These are phyloP conservation scores for Halictus rubicundus DNA, from an alignment of 1,140 invertebrate genomes.

Conservation along the genomic window DNA sequence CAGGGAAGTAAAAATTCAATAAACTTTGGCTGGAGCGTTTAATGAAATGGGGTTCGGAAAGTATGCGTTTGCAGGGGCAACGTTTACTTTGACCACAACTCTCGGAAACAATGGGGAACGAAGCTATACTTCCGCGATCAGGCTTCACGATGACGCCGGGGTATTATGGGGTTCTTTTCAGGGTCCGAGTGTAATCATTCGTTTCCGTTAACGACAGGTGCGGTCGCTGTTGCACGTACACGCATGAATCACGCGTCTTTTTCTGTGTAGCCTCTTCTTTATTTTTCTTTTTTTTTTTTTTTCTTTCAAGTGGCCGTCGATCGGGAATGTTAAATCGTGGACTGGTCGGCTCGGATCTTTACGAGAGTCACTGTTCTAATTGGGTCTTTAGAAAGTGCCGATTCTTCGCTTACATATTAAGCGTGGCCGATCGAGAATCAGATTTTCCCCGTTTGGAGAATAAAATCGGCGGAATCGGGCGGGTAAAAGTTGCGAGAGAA, in stretches of 20 bases:
- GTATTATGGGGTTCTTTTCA: constrained; percentile 34
- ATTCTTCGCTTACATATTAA: neutral
- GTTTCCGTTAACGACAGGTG: constrained; percentile 61
- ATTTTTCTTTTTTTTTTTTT: neutral
- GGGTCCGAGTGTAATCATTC: constrained; percentile 46
- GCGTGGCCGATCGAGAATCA: neutral
- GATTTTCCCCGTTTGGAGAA: neutral
- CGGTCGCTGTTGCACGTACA: constrained; percentile 19
- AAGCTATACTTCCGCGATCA: neutral
- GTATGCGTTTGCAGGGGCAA: too few species aligned
- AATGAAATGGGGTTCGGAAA: too few species aligned
- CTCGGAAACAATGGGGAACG: neutral
- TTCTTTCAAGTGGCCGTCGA: constrained; percentile 5
- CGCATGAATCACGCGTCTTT: constrained; percentile 41
- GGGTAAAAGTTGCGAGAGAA: too few species aligned
- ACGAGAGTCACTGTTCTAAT: neutral
- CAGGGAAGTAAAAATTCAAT: too few species aligned
- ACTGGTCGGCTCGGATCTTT: too few species aligned
- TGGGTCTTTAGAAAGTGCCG: neutral
- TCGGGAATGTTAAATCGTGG: constrained; percentile 12
- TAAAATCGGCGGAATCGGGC: neutral
- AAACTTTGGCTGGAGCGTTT: too few species aligned
- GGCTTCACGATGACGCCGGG: neutral
- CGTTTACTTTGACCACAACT: neutral
- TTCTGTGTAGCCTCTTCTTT: constrained; percentile 6